phyloP scores from a whole-genome alignment of 2,113 vertebrate genomes.

The Indicator maculatus region DNA sequence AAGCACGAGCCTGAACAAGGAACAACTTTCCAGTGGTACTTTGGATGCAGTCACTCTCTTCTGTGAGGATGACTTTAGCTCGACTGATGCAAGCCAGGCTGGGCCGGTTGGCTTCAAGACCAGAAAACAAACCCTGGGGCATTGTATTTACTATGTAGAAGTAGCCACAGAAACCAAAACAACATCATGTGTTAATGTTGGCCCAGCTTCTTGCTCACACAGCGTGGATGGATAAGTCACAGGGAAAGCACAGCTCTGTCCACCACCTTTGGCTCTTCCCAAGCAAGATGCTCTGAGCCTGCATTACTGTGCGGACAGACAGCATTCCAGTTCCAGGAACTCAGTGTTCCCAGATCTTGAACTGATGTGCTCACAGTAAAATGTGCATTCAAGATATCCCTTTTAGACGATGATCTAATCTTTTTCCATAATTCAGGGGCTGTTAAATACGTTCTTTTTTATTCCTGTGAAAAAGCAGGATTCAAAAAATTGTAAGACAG shows the following conservation, averaged over 20 bases:
- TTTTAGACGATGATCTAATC: constrained; percentile 9
- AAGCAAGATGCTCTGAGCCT: neutral
- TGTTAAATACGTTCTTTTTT: neutral
- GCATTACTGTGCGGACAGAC: neutral
- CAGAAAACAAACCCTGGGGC: neutral
- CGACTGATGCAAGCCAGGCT: neutral
- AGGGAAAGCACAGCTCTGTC: neutral
- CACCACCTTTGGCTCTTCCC: constrained; percentile 5
- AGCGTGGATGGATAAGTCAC: neutral
- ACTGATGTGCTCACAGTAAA: neutral
- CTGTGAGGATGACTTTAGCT: neutral
- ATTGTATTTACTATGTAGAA: neutral
- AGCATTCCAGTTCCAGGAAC: constrained; percentile 9
- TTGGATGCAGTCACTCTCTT: neutral
- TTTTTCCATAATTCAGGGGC: neutral
- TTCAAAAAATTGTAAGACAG: neutral
- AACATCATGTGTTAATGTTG: neutral
- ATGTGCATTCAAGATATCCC: neutral
- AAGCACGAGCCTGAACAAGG: neutral
- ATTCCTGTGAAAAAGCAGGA: neutral
- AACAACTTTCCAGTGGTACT: neutral
- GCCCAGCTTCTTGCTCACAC: neutral
- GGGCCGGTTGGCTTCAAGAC: neutral
- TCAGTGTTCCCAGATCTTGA: neutral
- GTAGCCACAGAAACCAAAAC: neutral